Base-by-base conservation (phyloP, 2,888 invertebrate species). In the Xestia ashworthii region DNA sequence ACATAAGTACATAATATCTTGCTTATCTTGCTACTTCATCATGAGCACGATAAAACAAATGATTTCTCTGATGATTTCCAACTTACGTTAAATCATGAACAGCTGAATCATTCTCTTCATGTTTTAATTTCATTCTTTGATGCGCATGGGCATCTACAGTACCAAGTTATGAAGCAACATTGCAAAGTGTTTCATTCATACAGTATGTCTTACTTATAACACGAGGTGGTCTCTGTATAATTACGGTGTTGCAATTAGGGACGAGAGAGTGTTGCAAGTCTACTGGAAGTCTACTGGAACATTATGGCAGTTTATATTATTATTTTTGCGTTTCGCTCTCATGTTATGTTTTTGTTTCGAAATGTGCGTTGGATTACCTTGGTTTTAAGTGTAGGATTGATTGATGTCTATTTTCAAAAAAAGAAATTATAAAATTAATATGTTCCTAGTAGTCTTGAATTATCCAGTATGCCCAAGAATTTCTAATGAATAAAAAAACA, bases 191-290 rank as follows among this genome's bases (percentile, higher is more conserved):
- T 82, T 74, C 79, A 85, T 79, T 77, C 81, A 77, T 68, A 81
- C 58, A 58, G 76, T 80, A 46, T 76, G 74, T 74, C 55, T 83
- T 69, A 71, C 75, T 74, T 75, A 82, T 76, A 82, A 80, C 46
- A 80, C 38, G 77, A 82, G 55, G 76, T 82, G 74, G 77, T 84
- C 76, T 81, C 82, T 81, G 67, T 83, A 82, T 87, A 89, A 89
- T 83, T 85, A 82, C 75, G 16, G 67, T 82, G 73, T 81, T 78
- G 84, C 87, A 88, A 90, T 88, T 88, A 88, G 85, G 85, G 87
- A 82, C 80, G 71, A 79, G 80, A 76, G 68, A 84, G 72, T 87
- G 84, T 88, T 87, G 85, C 82, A 88, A 89, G 80, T 81, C 73
- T 77, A 66, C 79, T 74, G 75, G n/a, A n/a, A n/a, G n/a, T n/a